phyloP scores from a whole-genome alignment of 2,888 invertebrate genomes.

The Plebejus melissa region DNA sequence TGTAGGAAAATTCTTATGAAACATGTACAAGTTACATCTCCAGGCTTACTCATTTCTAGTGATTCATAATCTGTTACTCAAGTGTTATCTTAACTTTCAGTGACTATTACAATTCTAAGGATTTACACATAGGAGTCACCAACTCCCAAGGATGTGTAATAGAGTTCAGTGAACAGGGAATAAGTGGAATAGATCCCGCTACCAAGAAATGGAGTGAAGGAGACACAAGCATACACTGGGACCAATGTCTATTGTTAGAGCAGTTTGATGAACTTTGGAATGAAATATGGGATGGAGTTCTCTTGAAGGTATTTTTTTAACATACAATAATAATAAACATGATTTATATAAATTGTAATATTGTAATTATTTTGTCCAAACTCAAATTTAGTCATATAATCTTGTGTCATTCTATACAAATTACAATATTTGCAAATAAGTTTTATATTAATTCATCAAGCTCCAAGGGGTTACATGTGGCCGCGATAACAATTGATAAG shows the following conservation, averaged over 20 bases:
- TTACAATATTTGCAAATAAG: neutral
- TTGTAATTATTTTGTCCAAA: neutral
- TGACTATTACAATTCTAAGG: conserved; percentile 89
- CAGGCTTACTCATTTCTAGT: conserved; percentile 11
- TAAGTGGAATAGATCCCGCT: conserved; percentile 76
- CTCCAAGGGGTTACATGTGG: too few relatives aligned
- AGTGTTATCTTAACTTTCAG: conserved; percentile 65
- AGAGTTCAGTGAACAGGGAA: conserved; percentile 91
- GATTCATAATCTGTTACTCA: neutral
- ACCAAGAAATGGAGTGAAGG: conserved; percentile 81
- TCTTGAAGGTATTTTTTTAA: conserved; percentile 62
- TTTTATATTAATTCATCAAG: too few relatives aligned
- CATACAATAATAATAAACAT: too few relatives aligned
- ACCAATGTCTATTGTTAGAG: conserved; percentile 84
- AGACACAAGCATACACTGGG: conserved; percentile 81
- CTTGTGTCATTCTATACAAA: neutral
- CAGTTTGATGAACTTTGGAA: conserved; percentile 84
- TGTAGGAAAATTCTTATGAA: neutral
- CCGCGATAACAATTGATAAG: too few relatives aligned
- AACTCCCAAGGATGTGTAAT: conserved; percentile 88
- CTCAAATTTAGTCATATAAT: neutral
- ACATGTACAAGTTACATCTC: neutral
- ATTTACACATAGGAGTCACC: conserved; percentile 94
- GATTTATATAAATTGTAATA: neutral
- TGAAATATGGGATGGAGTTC: conserved; percentile 86